These are phyloP conservation scores for Chorisops tibialis DNA, from an alignment of 2,888 invertebrate species.

Conservation along the genomic window DNA sequence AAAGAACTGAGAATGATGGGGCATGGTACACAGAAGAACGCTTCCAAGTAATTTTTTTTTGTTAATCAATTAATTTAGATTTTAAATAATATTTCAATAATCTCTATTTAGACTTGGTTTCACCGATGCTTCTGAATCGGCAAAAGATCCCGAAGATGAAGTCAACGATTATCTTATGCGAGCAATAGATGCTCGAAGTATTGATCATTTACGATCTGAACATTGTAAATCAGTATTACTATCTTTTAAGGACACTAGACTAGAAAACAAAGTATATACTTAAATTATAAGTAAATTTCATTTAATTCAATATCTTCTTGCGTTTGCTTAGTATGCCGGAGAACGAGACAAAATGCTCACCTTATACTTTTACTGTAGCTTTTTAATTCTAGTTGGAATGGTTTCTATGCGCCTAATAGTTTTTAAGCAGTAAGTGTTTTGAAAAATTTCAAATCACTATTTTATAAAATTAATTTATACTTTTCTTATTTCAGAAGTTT, in stretches of 20 bases:
- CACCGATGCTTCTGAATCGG: slow-evolving; percentile 63
- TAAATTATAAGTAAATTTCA: background rate
- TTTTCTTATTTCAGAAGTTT: slow-evolving; percentile 35
- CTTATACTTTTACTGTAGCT: slow-evolving; percentile 79
- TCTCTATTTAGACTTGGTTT: slow-evolving; percentile 68
- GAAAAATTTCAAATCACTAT: background rate
- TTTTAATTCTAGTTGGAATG: slow-evolving; percentile 68
- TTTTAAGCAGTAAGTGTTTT: slow-evolving; percentile 61
- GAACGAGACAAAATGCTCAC: slow-evolving; percentile 84
- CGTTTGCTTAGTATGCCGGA: slow-evolving; percentile 64
- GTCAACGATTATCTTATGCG: slow-evolving; percentile 95
- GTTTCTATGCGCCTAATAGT: slow-evolving; percentile 66
- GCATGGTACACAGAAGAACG: slow-evolving; percentile 73
- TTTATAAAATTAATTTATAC: slow-evolving; percentile 13
- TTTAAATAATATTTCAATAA: slow-evolving; percentile 9
- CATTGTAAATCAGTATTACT: slow-evolving; percentile 84
- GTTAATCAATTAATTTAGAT: slow-evolving; percentile 13
- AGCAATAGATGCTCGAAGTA: slow-evolving; percentile 92
- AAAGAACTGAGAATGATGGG: slow-evolving; percentile 91
- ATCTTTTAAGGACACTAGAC: slow-evolving; percentile 73
- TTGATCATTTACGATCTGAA: slow-evolving; percentile 81
- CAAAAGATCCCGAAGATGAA: slow-evolving; percentile 83
- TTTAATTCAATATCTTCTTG: background rate
- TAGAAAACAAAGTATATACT: slow-evolving; percentile 73
- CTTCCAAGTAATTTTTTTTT: slow-evolving; percentile 57